phyloP scores from a whole-genome alignment of 2,888 invertebrate genomes.

The Drosophila monieri region DNA sequence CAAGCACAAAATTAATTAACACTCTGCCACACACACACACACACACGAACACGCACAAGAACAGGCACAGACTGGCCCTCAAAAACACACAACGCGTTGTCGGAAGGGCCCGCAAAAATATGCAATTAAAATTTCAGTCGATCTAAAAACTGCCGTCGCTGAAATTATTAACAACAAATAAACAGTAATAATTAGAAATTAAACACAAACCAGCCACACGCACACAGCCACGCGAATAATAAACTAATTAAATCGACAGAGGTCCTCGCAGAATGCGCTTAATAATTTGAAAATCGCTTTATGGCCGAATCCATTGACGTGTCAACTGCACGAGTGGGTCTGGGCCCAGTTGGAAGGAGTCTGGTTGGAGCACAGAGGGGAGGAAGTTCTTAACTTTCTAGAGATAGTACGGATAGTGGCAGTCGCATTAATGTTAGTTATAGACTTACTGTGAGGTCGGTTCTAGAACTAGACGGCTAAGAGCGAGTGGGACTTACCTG shows the following conservation, averaged over 20 bases:
- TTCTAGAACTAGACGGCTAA: slow-evolving; percentile 16
- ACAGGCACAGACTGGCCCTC: slow-evolving; percentile 16
- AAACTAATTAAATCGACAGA: slow-evolving; percentile 73
- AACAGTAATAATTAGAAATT: slow-evolving; percentile 64
- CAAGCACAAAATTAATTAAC: slow-evolving; percentile 75
- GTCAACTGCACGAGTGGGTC: slow-evolving; percentile 25
- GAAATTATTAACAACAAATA: slow-evolving; percentile 72
- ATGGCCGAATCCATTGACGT: slow-evolving; percentile 28
- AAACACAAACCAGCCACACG: slow-evolving; percentile 26
- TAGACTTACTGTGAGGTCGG: slow-evolving; percentile 69
- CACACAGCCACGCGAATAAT: slow-evolving; percentile 58
- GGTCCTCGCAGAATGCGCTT: slow-evolving; percentile 48
- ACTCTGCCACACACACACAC: slow-evolving; percentile 53
- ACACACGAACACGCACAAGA: slow-evolving; percentile 14
- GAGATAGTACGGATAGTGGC: background rate
- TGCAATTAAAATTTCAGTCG: slow-evolving; percentile 63
- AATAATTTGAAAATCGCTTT: slow-evolving; percentile 55
- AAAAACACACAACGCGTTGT: background rate
- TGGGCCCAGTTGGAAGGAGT: background rate
- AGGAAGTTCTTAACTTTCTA: background rate
- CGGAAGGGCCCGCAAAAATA: slow-evolving; percentile 49
- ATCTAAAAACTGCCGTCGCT: slow-evolving; percentile 51
- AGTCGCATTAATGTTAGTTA: slow-evolving; percentile 6
- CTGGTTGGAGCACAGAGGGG: background rate
- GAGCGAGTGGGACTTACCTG: slow-evolving; percentile 56